phyloP scores from a whole-genome alignment of 2,797 vertebrate species.

The Urocyon cinereoargenteus region DNA sequence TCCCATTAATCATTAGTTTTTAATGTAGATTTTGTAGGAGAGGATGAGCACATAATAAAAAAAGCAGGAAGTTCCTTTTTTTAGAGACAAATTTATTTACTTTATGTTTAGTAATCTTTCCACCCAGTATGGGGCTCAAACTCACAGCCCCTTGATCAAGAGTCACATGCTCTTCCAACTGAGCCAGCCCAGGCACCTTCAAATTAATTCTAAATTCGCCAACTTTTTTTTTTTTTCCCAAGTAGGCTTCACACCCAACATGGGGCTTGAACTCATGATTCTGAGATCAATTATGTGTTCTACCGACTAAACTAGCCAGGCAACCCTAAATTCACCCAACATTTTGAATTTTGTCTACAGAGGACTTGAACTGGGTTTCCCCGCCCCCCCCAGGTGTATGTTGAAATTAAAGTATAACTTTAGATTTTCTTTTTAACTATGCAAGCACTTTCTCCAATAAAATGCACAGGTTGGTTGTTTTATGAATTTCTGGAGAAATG shows the following conservation, averaged over 20 bases:
- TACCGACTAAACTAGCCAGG: neutral
- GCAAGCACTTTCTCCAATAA: neutral
- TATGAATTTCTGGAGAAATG: neutral
- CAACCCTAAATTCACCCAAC: neutral
- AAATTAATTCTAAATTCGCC: neutral
- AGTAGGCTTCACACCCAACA: neutral
- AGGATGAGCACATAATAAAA: neutral
- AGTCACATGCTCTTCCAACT: neutral
- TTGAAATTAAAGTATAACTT: neutral
- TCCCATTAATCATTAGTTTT: neutral
- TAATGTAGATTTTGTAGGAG: neutral
- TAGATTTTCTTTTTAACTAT: neutral
- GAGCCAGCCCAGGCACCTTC: neutral
- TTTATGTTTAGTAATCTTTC: neutral
- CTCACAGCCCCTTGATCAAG: neutral
- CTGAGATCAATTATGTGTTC: neutral
- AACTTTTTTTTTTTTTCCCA: neutral
- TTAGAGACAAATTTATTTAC: neutral
- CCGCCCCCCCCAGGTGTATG: neutral
- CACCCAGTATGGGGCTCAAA: neutral
- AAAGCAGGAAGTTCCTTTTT: neutral
- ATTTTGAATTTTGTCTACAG: slow-evolving; percentile 64
- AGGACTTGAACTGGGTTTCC: neutral
- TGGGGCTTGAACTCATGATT: neutral
- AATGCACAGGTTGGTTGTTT: neutral